These are phyloP conservation scores for Coboldia fuscipes DNA, from an alignment of 1,140 invertebrate species.

Conservation along the genomic window DNA sequence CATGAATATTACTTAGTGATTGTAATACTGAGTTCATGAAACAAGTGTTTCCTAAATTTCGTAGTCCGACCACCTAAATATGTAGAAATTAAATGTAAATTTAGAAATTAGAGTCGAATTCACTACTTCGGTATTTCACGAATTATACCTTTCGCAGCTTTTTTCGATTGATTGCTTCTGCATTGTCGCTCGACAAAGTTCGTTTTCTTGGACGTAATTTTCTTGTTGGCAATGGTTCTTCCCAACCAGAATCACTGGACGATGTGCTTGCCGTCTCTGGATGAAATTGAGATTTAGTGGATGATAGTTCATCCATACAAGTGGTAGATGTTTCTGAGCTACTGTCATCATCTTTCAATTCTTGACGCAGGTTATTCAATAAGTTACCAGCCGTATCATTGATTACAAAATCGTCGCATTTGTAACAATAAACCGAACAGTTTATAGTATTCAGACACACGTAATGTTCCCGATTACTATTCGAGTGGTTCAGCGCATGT, in stretches of 20 bases:
- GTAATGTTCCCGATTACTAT: constrained; percentile 34
- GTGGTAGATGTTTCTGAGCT: constrained; percentile 11
- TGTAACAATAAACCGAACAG: constrained; percentile 55
- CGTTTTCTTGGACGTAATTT: constrained; percentile 24
- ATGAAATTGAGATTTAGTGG: constrained; percentile 7
- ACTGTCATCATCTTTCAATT: constrained; percentile 12
- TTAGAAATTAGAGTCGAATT: constrained; percentile 14
- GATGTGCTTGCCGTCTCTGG: constrained; percentile 12
- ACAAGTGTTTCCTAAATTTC: constrained; percentile 72
- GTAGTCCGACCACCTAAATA: constrained; percentile 47
- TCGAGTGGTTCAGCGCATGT: constrained; percentile 52
- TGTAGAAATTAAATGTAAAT: constrained; percentile 19
- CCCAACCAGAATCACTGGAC: constrained; percentile 8
- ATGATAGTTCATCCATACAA: constrained; percentile 6
- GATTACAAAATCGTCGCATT: constrained; percentile 59
- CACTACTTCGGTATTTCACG: constrained; percentile 20
- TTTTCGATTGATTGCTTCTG: constrained; percentile 4
- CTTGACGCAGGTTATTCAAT: constrained; percentile 35
- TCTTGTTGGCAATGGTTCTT: constrained; percentile 12
- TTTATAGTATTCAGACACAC: constrained; percentile 56
- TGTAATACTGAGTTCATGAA: constrained; percentile 80
- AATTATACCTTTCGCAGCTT: constrained; percentile 26
- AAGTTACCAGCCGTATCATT: constrained; percentile 43
- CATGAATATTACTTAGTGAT: constrained; percentile 66
- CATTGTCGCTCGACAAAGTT: constrained; percentile 31